Evolutionary conservation across 2,797 vertebrate genomes (phyloP), one percentile per base, ranked within the genome.

Genomic region (Nasua narica): DNA sequence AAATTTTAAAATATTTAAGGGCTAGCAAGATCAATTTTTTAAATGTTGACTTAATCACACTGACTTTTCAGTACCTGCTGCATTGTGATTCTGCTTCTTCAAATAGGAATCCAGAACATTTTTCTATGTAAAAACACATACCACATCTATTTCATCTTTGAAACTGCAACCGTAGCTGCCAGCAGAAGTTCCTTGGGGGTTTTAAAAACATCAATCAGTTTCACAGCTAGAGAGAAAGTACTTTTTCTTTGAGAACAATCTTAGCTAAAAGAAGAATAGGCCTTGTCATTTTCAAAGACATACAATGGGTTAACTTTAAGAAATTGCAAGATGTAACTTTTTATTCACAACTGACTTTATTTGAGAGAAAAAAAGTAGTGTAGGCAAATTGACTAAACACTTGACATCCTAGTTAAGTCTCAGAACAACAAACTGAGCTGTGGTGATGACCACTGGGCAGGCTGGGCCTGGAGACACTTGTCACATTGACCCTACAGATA

Each of bases 131-230:
- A 93, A 90, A 96, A 62, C 52, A 84, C 56, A 91, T 29, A 88
- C 14, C 54, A 81, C 83, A 81, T 83, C 74, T 90, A 90, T 92
- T 96, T 93, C 88, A 81, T 97, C 84, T 97, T 95, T 70, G 65
- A 84, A 90, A 89, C 58, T 78, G 50, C 86, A 93, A 85, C 48
- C 62, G 67, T 84, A 95, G 65, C 95, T 91, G 95, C 94, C 72
- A 94, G 72, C 32, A 81, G 50, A 95, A 81, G 37, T 94, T 97
- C 94, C 97, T 92, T 50, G 48, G 76, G 90, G 84, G 48, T 77
- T 96, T 97, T 94, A 87, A 97, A 96, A 96, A 90, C 87, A 96
- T 94, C 94, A 87, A 77, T 98, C 96, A 95, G 60, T 89, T 95
- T 97, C 96, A 95, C 93, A 96, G 95, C 90, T 92, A 95, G 89